Base-by-base conservation (phyloP, 1,140 invertebrate genomes). In the Diplogasteroides magnus region DNA sequence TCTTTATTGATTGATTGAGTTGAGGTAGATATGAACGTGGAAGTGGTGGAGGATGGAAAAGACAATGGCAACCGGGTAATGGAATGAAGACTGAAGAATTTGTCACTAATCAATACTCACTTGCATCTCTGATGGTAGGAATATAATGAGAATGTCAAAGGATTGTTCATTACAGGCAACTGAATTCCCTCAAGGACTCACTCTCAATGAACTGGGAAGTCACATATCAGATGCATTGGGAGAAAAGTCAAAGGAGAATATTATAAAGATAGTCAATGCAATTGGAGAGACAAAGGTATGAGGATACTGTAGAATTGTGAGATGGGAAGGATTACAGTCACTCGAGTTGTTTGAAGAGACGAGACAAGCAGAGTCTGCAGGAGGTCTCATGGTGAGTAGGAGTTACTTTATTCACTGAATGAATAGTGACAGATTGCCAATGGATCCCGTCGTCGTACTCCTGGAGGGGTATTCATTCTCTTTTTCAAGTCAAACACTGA, bases 381-480 rank as follows among this genome's bases (percentile, higher is more conserved):
- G 73, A 26, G 73, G 73, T 13, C 69, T 74, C 65, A 73, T 69
- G 64, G 64, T 19, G 63, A 29, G 25, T 67, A 19, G 65, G 19
- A 29, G 65, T 19, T 29, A 66, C 19, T 6, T 19, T 48, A 48
- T 11, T 48, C 6, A 48, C 6, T 48, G 6, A 11, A 48, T 48
- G 19, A 48, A 11, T n/a, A 61, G 15, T 23, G 6, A 23, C 28
- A 72, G 48, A 58, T 56, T 0, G 15, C 61, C 2, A 64, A 72
- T 48, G 70, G 70, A 25, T 60, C 67, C 11, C 67, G 70, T 3
- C 59, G 70, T 29, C 64, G 70, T n/a, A 74, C 73, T 55, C 73
- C 73, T 15, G 73, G 73, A 26, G 73, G 73, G 2, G 73, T 74
- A 2, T 74, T 74, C 72, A 73, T 74, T 26, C 62, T 60, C 28